Base-by-base conservation (phyloP, 2,888 invertebrate genomes). In the Stenotaenia linearis region DNA sequence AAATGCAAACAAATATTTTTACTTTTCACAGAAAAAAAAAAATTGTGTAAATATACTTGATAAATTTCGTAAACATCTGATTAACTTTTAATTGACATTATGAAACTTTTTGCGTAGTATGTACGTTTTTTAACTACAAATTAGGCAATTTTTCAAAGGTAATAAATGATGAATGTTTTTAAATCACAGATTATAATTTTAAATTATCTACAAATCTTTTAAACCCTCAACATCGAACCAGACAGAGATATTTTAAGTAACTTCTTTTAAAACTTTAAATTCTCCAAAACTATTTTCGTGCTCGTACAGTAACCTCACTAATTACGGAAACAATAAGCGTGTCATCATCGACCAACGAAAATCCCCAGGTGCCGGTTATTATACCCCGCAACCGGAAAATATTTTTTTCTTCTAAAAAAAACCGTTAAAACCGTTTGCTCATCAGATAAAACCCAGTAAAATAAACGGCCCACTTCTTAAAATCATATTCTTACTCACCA, bases 401-500 rank as follows among this genome's bases (percentile, higher is more conserved):
- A 45, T n/a, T n/a, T 1, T 9, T n/a, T n/a, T n/a, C n/a, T n/a
- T n/a, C n/a, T 15, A 45, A 45, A 12, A 61, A 61, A 28, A 61
- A 5, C 1, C 15, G 23, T 61, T 61, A 5, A 61, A 61, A 25
- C 25, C 6, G 61, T 23, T 6, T 61, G 61, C 18, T 18, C 45
- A 18, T 6, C 45, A 6, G n/a, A 18, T 45, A 45, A 45, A 45
- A 61, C 12, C 6, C 6, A 23, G 12, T 9, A 61, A 28, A 23
- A 25, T 4, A 15, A 61, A 61, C 23, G 12, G 6, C 7, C 61
- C 61, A 25, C 0, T 23, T 12, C 7, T 25, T 61, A 61, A 61
- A 61, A 61, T 61, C 7, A 0, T 61, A 61, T 61, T 61, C n/a
- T 61, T 61, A 61, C 61, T 61, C 61, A 91, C 91, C 90, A 91